Base-by-base conservation (phyloP, 2,888 invertebrate species). In the Dasysyrphus albostriatus region DNA sequence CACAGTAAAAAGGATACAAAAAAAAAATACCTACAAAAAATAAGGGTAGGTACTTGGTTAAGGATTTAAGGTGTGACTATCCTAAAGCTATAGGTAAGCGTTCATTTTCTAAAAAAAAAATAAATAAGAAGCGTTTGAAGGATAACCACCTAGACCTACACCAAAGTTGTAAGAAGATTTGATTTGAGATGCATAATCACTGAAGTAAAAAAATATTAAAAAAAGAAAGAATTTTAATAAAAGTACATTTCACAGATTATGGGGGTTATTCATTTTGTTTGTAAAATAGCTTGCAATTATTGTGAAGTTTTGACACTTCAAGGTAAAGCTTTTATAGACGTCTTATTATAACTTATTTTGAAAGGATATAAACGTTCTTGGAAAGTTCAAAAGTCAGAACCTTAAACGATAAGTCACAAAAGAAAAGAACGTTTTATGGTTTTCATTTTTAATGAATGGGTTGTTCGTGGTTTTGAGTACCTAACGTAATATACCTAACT, bases 171-270 rank as follows among this genome's bases (percentile, higher is more conserved):
- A n/a, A 54, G 34, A 29, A 51, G 42, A 56, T 61, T 61, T 61
- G 61, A 75, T 75, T 49, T 56, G 37, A 73, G 59, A 61, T 32
- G 32, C 16, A 51, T 56, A 56, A 54, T 56, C 65, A 65, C 61
- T 61, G 61, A 61, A 61, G 61, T 42, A 39, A 39, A 34, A 37
- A 59, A 37, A 47, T 12, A n/a, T n/a, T n/a, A n/a, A n/a, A 24
- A 24, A 59, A 16, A 37, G 37, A 59, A 44, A 8, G 61, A 24
- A 37, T 59, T 61, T 61, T 61, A 61, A 61, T 61, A 42, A 61
- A 59, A 59, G 51, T 29, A 51, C 12, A 58, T 58, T 58, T 37
- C 34, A 37, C 39, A 61, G 61, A 61, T 61, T 61, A 61, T 61
- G 42, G 39, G 39, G 61, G 61, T 61, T 42, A 24, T 39, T 61